Base-by-base conservation (phyloP, 2,113 vertebrate genomes). In the Pagrus major region DNA sequence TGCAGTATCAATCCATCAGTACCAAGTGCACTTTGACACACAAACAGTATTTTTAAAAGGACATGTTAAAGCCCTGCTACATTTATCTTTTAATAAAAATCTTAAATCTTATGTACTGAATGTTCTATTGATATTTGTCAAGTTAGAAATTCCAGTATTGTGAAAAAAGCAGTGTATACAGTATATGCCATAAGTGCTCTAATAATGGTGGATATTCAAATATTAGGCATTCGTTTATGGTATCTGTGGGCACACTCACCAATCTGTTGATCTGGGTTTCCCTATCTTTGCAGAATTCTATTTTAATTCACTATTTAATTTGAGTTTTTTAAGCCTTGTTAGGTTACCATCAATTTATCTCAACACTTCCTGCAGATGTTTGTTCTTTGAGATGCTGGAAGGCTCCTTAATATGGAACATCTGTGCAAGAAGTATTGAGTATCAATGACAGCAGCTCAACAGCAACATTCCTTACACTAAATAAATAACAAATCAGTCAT, bases 231-330 rank as follows among this genome's bases (percentile, higher is more conserved):
- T 27, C 6, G 5, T 56, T 52, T 8, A 41, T 29, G 6, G 52
- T 10, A 37, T 10, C 58, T 4, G 2, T 10, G 1, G 6, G 8
- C 14, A 42, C 18, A 33, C 49, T 64, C 37, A 23, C 9, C 20
- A 54, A 52, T 51, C 31, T 61, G 44, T 12, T 20, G 31, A 15
- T 44, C 42, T 25, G 5, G 5, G 12, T 60, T 23, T 35, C 18
- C n/a, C 11, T 21, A 29, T 21, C n/a, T 25, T 27, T 51, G 37
- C 20, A 33, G 9, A 2, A 27, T 73, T 52, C 11, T n/a, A 63
- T 42, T 54, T 54, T 23, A 44, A 20, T 6, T n/a, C 37, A 35
- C 11, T 42, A 49, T 69, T 51, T 69, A 1, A 78, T 61, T 78
- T 15, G 4, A 37, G n/a, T 5, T 9, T 64, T 55, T 3, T 9